Evolutionary conservation across 1,140 invertebrate species (phyloP), one percentile per base, ranked within the genome.

Genomic region (Sipha flava): DNA sequence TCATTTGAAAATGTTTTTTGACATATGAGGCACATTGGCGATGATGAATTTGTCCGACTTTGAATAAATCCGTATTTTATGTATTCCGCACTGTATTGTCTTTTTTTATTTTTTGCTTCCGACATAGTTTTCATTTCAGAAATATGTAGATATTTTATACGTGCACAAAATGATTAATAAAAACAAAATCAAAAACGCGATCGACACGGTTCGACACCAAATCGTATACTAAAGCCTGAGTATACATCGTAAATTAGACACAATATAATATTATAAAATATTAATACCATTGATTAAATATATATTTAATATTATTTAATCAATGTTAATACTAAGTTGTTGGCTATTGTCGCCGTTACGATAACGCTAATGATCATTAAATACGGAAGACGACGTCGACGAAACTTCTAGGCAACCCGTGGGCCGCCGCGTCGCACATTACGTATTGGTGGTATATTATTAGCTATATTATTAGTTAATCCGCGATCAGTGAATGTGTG

Each of bases 1-100:
- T 75, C 79, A 34, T 64, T 52, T 54, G 34, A 26, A 80, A 77
- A 80, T 23, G 16, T 37, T 80, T 80, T 70, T 72, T 47, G 45
- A 57, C 52, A 72, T 14, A 72, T n/a, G 3, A 62, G 34, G 29
- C 49, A 81, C 52, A 57, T 59, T 29, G 64, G 57, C 31, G n/a
- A 54, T 68, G 26, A 26, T 23, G 9, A 12, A 79, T 52, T 79
- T 54, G 43, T 34, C 45, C 23, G 31, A 80, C 23, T 66, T 49
- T 43, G 34, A 34, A 68, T 40, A 23, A 54, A 62, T 57, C 73
- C 52, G 49, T 54, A 79, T 40, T 79, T 79, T 6, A 79, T 49
- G 34, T 79, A 79, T 34, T 79, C 73, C 54, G 14, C 54, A 57
- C 54, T 57, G 23, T 57, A 57, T 57, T 57, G 54, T 57, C 54